A percentile compares a stretch with the other conserved stretches of the same genome.
Conservation (phyloP, 2,888 invertebrate species). For the Ormyrus rosae region DNA sequence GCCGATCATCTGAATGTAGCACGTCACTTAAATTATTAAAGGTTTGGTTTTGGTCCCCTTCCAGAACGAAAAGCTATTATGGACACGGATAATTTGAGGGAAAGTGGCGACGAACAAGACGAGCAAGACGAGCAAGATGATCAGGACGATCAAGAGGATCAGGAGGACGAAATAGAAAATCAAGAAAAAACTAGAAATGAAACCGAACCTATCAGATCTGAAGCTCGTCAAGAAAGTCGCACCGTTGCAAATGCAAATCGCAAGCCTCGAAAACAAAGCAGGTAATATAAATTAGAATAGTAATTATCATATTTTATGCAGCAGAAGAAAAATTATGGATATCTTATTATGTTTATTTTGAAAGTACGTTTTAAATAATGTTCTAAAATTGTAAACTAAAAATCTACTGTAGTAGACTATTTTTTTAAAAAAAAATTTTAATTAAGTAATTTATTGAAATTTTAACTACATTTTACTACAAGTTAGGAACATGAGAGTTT, state of each 20-base stretch:
- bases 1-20: slow-evolving; percentile 5
- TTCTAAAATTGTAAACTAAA: no score
- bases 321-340: no score
- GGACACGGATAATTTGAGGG: slow-evolving; percentile 40
- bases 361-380: no score
- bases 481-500: no score
- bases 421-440: no score
- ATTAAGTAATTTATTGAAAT: no score
- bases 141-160: slow-evolving; percentile 23
- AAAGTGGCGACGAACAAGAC: slow-evolving; percentile 44
- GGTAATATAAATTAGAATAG: slow-evolving; percentile 35
- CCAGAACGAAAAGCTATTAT: background rate
- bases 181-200: slow-evolving; percentile 19
- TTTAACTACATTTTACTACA: no score
- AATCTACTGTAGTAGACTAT: no score
- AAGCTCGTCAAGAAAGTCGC: slow-evolving; percentile 29
- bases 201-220: slow-evolving; percentile 4
- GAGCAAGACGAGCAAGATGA: slow-evolving; percentile 38
- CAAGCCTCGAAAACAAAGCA: slow-evolving; percentile 36
- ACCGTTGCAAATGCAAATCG: background rate
- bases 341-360: no score
- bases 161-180: slow-evolving; percentile 11
- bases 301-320: background rate
- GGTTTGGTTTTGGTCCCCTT: background rate
- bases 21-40: background rate